phyloP scores from a whole-genome alignment of 1,140 invertebrate species.

The Drosophila rufa region DNA sequence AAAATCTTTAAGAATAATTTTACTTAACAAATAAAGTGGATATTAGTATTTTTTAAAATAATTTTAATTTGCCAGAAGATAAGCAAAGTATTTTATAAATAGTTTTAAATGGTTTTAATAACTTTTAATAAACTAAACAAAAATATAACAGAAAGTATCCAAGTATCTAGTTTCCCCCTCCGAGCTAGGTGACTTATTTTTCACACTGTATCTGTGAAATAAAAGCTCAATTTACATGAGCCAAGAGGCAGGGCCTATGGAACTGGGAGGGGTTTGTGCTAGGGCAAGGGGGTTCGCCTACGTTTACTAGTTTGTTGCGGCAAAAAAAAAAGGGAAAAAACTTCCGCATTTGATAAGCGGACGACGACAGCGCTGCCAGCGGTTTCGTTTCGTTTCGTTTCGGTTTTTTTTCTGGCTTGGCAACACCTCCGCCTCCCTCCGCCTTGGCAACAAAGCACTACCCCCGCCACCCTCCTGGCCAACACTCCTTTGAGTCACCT shows the following conservation, averaged over 20 bases:
- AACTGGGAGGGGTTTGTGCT: neutral
- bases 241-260: neutral
- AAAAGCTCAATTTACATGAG: conserved; percentile 34
- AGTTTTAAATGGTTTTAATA: no score
- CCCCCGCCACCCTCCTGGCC: neutral
- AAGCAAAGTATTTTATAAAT: no score
- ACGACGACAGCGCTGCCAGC: conserved; percentile 4
- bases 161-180: no score
- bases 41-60: no score
- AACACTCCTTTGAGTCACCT: conserved; percentile 11
- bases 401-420: conserved; percentile 37
- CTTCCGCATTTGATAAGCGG: conserved; percentile 78
- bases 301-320: conserved; percentile 48
- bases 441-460: neutral
- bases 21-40: no score
- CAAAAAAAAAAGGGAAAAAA: conserved; percentile 40
- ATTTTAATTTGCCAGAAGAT: no score
- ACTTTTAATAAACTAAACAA: no score
- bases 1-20: no score
- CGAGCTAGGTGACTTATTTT: neutral
- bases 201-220: conserved; percentile 23
- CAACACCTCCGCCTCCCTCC: conserved; percentile 37
- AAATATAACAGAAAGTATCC: no score
- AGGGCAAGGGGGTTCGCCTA: neutral
- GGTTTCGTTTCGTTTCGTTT: conserved; percentile 21